Percentiles rank a stretch among this genome's conserved stretches.
Conservation (phyloP, 2,888 invertebrate species). For the Cheilosia pagana region DNA sequence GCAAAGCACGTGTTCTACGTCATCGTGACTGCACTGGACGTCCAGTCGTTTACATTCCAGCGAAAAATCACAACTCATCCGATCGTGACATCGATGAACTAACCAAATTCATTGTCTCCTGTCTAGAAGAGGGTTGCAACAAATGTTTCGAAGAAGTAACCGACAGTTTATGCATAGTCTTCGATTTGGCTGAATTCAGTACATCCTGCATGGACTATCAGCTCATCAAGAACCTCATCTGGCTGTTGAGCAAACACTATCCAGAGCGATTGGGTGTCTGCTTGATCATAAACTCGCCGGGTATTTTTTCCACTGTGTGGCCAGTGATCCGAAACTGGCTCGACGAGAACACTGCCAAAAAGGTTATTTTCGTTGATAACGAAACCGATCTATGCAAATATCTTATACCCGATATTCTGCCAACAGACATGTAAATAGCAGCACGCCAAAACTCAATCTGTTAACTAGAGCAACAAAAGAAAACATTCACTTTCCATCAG, state of each 20-base stretch:
- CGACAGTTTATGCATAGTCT: conserved; percentile 91
- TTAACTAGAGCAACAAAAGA: conserved; percentile 11
- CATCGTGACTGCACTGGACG: conserved; percentile 90
- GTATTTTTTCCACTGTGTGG: conserved; percentile 91
- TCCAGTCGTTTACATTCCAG: conserved; percentile 91
- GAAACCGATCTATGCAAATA: conserved; percentile 89
- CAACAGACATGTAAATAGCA: conserved; percentile 86
- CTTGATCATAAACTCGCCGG: conserved; percentile 89
- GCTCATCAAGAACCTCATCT: conserved; percentile 90
- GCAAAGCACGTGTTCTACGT: conserved; percentile 88
- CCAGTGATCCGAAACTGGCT: conserved; percentile 90
- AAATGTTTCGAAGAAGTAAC: conserved; percentile 91
- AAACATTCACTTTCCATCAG: conserved; percentile 50
- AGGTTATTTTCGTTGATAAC: conserved; percentile 89
- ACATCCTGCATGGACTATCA: conserved; percentile 92
- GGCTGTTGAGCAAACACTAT: conserved; percentile 90
- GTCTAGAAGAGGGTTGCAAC: conserved; percentile 90
- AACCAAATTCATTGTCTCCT: conserved; percentile 91
- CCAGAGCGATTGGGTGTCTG: conserved; percentile 91
- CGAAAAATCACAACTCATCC: conserved; percentile 88
- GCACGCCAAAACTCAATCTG: not conserved
- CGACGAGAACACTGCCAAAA: conserved; percentile 90
- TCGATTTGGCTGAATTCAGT: conserved; percentile 89
- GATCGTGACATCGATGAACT: conserved; percentile 90
- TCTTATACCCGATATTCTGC: conserved; percentile 91